Conservation (phyloP, 30 jellyfish, hydroid and myxozoan species). For the Hydractinia echinata region DNA sequence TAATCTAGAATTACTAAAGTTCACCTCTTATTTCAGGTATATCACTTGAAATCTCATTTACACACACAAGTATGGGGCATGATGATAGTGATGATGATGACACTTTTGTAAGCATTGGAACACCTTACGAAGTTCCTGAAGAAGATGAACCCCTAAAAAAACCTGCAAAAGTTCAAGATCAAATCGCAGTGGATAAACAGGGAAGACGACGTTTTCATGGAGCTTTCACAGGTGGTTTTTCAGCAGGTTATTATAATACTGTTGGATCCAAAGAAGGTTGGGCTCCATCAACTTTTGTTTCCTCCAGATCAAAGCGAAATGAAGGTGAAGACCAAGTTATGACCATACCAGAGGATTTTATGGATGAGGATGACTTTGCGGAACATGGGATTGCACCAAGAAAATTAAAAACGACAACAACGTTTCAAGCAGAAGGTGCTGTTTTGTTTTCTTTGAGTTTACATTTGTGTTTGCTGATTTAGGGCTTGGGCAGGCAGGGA, state of each 20-base stretch:
- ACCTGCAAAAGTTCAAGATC: constrained; percentile 64
- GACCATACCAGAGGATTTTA: constrained; percentile 83
- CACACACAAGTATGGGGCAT: background rate
- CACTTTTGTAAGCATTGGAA: constrained; percentile 68
- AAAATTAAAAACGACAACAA: constrained; percentile 46
- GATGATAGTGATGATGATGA: constrained; percentile 1
- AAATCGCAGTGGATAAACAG: constrained; percentile 76
- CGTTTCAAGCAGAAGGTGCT: constrained; percentile 36
- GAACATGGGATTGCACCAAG: constrained; percentile 97
- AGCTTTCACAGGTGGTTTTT: constrained; percentile 98
- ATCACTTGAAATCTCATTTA: too few species aligned
- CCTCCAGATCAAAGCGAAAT: constrained; percentile 67
- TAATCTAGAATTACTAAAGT: too few species aligned
- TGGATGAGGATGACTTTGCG: constrained; percentile 98
- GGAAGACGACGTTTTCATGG: constrained; percentile 99
- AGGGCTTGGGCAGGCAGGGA: too few species aligned
- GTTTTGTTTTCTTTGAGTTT: too few species aligned
- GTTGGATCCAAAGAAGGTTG: constrained; percentile 99
- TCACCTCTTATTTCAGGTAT: too few species aligned
- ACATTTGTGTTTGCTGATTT: too few species aligned
- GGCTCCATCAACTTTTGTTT: constrained; percentile 85
- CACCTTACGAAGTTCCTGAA: constrained; percentile 79
- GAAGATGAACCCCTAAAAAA: constrained; percentile 53
- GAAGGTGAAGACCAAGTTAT: constrained; percentile 14
- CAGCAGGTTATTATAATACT: constrained; percentile 96